Evolutionary conservation across 2,888 invertebrate genomes (phyloP), one percentile per base, ranked within the genome.

Genomic region (Charanyca ferruginea): DNA sequence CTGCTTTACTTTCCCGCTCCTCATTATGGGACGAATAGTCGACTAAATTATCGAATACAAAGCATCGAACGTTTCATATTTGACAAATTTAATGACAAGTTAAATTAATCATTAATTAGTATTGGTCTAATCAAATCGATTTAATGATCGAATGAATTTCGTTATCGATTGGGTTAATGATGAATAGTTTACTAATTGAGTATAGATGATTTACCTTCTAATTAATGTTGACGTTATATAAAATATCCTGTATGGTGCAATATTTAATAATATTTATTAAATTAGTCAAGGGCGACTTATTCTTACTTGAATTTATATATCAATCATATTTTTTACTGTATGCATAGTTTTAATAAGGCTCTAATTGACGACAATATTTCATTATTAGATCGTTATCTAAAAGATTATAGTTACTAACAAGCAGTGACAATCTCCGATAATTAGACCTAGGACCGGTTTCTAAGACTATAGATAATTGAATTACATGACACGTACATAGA

Each of bases 81-180:
- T 53, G 53, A 61, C 25, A 60, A 32, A 57, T 41, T 55, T 63
- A 42, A 71, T 77, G 28, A 72, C 47, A 51, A 52, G 38, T 25
- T 54, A 52, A 78, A 66, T 66, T 35, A 55, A 61, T 32, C 47
- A 38, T 73, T 78, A 55, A 78, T 79, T 65, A 51, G 67, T 64
- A 66, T 61, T 64, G 60, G 53, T 63, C 41, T 52, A 48, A 79
- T 59, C 44, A 55, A 61, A 73, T 73, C 66, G 52, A 62, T 52
- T 73, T 79, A 23, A 53, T 66, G 57, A 49, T 23, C 54, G 55
- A 64, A 65, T 49, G 6, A 28, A 49, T 75, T 77, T 68, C 48
- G 55, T 65, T 49, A 74, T 51, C 28, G 47, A 42, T 45, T 60
- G 23, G 18, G 18, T 3, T 51, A 45, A 48, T 53, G 73, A 75